A percentile compares a stretch with the other conserved stretches of the same genome.
Conservation (phyloP, 2,113 vertebrate genomes). For the Scomber scombrus region DNA sequence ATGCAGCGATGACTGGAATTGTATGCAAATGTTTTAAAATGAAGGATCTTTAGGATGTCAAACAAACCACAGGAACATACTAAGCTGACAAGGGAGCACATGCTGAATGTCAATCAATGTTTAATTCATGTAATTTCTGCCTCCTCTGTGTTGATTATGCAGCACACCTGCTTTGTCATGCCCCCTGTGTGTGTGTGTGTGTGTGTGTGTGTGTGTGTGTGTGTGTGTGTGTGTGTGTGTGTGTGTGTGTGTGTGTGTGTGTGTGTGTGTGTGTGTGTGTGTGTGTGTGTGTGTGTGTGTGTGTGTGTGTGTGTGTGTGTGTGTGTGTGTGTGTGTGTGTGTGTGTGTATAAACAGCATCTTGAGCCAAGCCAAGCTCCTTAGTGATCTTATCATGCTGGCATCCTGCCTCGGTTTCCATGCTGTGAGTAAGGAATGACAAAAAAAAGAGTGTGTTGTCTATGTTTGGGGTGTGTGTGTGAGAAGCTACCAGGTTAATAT, state of each 20-base stretch:
- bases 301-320: background rate
- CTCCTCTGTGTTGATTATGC: conserved; percentile 64
- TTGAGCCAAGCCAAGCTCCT: conserved; percentile 25
- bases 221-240: background rate
- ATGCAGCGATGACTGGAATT: background rate
- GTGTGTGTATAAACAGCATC: conserved; percentile 9
- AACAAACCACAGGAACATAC: background rate
- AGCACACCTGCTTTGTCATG: conserved; percentile 31
- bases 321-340: background rate
- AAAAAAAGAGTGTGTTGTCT: conserved; percentile 6
- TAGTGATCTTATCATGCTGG: conserved; percentile 40
- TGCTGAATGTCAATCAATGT: conserved; percentile 67
- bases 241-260: background rate
- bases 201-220: conserved; percentile 7
- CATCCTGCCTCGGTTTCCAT: conserved; percentile 39
- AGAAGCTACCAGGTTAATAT: conserved; percentile 60
- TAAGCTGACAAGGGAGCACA: conserved; percentile 26
- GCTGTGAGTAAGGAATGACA: conserved; percentile 44
- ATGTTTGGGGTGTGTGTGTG: conserved; percentile 15
- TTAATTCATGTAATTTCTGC: conserved; percentile 62
- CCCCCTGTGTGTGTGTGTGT: background rate
- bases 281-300: no score
- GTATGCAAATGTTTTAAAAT: background rate
- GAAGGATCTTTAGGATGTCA: background rate
- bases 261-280: background rate